These are phyloP conservation scores for Sinodicranocentrus sp. DNA, from an alignment of 2,888 invertebrate genomes.

Conservation along the genomic window DNA sequence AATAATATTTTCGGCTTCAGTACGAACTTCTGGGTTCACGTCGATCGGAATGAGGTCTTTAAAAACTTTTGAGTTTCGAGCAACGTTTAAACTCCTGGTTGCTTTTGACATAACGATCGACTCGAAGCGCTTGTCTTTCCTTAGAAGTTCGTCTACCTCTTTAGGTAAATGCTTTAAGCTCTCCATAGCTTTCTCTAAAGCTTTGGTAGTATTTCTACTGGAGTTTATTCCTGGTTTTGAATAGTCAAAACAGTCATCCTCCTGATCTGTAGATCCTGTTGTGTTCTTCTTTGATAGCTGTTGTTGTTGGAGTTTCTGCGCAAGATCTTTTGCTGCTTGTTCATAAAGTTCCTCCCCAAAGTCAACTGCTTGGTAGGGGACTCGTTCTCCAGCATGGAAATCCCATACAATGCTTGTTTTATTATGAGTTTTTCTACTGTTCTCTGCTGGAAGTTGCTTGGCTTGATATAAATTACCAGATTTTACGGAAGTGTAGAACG, in stretches of 20 bases:
- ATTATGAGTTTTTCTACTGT: conserved; percentile 9
- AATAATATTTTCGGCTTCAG: conserved; percentile 52
- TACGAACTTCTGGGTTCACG: conserved; percentile 45
- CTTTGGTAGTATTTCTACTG: conserved; percentile 48
- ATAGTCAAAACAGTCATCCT: conserved; percentile 64
- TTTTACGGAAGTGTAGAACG: conserved; percentile 33
- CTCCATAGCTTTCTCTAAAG: conserved; percentile 57
- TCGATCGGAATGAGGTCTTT: conserved; percentile 65
- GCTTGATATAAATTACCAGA: conserved; percentile 34
- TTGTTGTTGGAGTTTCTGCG: conserved; percentile 18
- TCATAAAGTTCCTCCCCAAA: conserved; percentile 71
- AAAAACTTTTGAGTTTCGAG: conserved; percentile 49
- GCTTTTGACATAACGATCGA: conserved; percentile 60
- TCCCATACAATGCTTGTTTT: conserved; percentile 61
- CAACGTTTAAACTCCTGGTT: conserved; percentile 59
- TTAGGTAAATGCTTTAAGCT: conserved; percentile 54
- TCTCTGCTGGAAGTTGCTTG: conserved; percentile 5
- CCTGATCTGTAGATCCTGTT: conserved; percentile 6
- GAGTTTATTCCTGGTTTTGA: conserved; percentile 65
- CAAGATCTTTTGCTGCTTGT: conserved; percentile 57
- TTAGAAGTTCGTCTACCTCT: conserved; percentile 58
- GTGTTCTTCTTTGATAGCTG: conserved; percentile 7
- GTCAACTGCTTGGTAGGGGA: conserved; percentile 51
- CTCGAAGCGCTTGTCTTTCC: conserved; percentile 62
- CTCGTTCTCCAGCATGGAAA: conserved; percentile 35